Evolutionary conservation across 2,888 invertebrate genomes (phyloP), one percentile per base, ranked within the genome.

Genomic region (Tryphoninae sp.): DNA sequence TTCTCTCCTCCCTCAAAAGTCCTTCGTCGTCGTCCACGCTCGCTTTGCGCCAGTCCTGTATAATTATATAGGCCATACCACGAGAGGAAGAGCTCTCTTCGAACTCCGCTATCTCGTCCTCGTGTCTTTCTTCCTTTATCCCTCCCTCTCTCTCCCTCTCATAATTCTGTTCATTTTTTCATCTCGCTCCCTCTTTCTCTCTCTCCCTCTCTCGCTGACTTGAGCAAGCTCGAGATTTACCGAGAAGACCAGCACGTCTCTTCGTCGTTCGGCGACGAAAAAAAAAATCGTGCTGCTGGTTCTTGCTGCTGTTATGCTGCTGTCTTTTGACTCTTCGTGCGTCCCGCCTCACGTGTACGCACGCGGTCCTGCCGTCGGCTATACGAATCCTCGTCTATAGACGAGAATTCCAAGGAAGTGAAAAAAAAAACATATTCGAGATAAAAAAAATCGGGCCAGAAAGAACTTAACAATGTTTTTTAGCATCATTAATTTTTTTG

Each of bases 11-110:
- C 64, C 64, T 62, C 80, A 49, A 55, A 45, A 62, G 42, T 40
- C 16, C 45, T 22, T 62, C 81, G 80, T 84, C 74, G 58, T 49
- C 69, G 67, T 68, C 67, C 68, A 23, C 53, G 61, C 59, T 67
- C 77, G 62, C 74, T 69, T 73, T 74, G 77, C 73, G 69, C 69
- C 26, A 74, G 74, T 78, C 81, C 78, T 81, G 71, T 81, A 42
- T 80, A 83, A 86, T 87, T 88, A 85, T 86, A 78, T 81, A 65
- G 71, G 61, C 72, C 80, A 82, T 68, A 45, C 40, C 78, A 77
- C 69, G 68, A 77, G 73, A 72, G 45, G 72, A 23, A 81, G 68
- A 45, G 55, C 77, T 81, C 81, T 65, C 65, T 53, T 80, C 59
- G 76, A 59, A 71, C 72, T 45, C 58, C 53, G 62, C 77, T 81